Base-by-base conservation (phyloP, 2,797 vertebrate species). In the Erethizon dorsatum region DNA sequence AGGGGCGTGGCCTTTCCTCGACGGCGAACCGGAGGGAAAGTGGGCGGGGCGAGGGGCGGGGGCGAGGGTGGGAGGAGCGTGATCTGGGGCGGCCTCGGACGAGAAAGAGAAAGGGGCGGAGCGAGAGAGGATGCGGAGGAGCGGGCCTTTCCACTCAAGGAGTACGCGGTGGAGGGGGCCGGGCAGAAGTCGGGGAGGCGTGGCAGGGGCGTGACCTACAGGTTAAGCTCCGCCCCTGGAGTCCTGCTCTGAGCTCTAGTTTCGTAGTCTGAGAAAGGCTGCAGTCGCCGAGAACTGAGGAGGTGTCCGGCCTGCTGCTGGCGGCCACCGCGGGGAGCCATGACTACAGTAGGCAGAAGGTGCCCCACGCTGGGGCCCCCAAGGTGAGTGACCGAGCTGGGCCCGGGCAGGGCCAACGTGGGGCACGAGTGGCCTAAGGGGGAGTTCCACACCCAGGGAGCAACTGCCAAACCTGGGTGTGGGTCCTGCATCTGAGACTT, bases 261-360 rank as follows among this genome's bases (percentile, higher is more conserved):
- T 96, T 95, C 17, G 80, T 85, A 75, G 93, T 93, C 85, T 2
- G 71, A 97, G 93, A 20, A 90, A 96, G 83, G 96, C 17, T 45
- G 90, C 87, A 89, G 95, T 57, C 78, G 88, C 75, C 33, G 22
- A 83, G 22, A 83, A 67, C 80, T 9, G 47, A 89, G 73, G 10
- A 92, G 52, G 73, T 95, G 5, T 54, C 2, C 0, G 4, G 83
- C 86, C 88, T 96, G 83, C 63, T 96, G 75, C 63, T n/a, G 83
- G 95, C 61, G 2, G 90, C 33, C 52, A 89, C 79, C 52, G 31
- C 88, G 37, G 47, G 85, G 26, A 97, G 63, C 90, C 92, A 98
- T 98, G 98, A 98, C 98, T 92, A 97, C 98, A 0, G 98, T 99
- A 98, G 98, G 98, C 93, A 97, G 98, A 96, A 97, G 98, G 79